Base-by-base conservation (phyloP, 2,113 vertebrate species). In the Acanthisitta chloris region DNA sequence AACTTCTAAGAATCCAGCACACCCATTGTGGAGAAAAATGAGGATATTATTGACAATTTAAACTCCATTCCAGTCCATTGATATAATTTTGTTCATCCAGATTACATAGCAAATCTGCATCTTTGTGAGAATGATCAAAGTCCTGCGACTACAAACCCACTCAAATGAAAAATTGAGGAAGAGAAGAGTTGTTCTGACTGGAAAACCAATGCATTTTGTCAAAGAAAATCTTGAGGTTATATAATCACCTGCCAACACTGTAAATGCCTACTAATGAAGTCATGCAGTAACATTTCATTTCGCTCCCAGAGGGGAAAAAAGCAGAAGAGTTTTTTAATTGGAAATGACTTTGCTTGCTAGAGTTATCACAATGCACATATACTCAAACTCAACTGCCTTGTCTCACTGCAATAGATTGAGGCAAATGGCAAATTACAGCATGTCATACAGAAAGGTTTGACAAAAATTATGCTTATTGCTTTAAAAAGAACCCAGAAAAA, bases 191-290 rank as follows among this genome's bases (percentile, higher is more conserved):
- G 28, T 57, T 94, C 67, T 86, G 72, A 81, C 34, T 89, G 31
- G 45, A 88, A 92, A 92, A 81, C 19, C 40, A 81, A 64, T 84
- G 77, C 14, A 59, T 78, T 91, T 78, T 45, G 55, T 67, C 70
- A 19, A 59, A 81, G 52, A 93, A 90, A 92, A 91, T 86, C n/a
- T 57, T 71, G 43, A 81, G 31, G 73, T 95, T 96, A 96, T 55
- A 72, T 96, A 97, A 97, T 82, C 86, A 92, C 52, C 92, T 95
- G 92, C 77, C 89, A 95, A 91, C 86, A 91, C 45, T 94, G 72
- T 81, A 97, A 89, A 95, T 91, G 91, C 81, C 86, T 92, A 29
- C 91, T 92, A 94, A 90, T 85, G 77, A 97, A 95, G 81, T 95
- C 89, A 95, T 87, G 86, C 95, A 94, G 84, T 87, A 95, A 91